Evolutionary conservation across 2,888 invertebrate genomes (phyloP).

Genomic region (Lycocerus yunnanus): DNA sequence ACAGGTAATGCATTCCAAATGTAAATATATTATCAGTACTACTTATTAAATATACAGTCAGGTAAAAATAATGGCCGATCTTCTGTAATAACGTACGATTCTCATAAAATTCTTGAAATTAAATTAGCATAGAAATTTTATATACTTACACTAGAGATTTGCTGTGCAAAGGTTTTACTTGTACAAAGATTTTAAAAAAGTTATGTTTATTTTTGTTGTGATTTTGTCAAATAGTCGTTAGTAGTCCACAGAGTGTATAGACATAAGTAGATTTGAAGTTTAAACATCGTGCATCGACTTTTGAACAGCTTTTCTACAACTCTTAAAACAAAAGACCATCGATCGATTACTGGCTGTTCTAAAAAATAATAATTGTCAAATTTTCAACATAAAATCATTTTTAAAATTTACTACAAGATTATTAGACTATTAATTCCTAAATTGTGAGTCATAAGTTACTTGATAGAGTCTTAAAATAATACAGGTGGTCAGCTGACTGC

Average conservation of each 20-base stretch:
- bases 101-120: conserved; percentile 39
- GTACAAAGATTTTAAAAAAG: conserved; percentile 36
- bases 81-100: neutral
- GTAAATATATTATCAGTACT: neutral
- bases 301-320: conserved; percentile 12
- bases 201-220: conserved; percentile 39
- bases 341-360: neutral
- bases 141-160: conserved; percentile 41
- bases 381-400: neutral
- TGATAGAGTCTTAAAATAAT: no score
- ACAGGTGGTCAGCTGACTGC: no score
- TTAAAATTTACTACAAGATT: no score
- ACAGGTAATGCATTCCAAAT: neutral
- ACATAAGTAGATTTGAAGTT: conserved; percentile 29
- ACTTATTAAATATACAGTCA: no score
- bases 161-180: conserved; percentile 42
- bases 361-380: neutral
- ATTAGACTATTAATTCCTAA: no score
- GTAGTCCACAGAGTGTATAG: conserved; percentile 27
- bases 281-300: conserved; percentile 29
- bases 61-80: neutral
- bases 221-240: conserved; percentile 39
- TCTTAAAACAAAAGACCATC: conserved; percentile 15
- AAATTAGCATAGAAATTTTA: conserved; percentile 49
- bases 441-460: no score